Evolutionary conservation across 2,888 invertebrate species (phyloP), one percentile per base, ranked within the genome.

Genomic region (Pandemis heparana): DNA sequence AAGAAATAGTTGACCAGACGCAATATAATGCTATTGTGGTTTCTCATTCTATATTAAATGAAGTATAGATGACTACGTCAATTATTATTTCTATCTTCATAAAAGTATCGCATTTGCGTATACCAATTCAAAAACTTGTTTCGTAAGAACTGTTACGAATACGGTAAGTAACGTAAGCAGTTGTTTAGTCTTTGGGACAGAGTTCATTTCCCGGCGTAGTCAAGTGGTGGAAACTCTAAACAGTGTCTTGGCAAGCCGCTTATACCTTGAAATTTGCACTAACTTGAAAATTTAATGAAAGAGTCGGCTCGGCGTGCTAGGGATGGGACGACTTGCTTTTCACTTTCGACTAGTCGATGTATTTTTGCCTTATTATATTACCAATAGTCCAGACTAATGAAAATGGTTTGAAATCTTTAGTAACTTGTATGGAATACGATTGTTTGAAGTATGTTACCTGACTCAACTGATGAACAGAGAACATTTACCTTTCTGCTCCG

Each of bases 251-350:
- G 81, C 84, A 88, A 89, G 86, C 85, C 82, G 87, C 87, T 91
- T 89, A 87, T 81, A 83, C 82, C 81, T 70, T 75, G 79, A 80
- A 88, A 89, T 88, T 89, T 83, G 83, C 84, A 82, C 85, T 81
- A 84, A 87, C 86, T 90, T 89, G 87, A 86, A 88, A 90, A 87
- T 89, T 90, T 90, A 88, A 91, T 90, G 89, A 90, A 88, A 84
- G 84, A 81, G 80, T 77, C 76, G 70, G 77, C 75, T 75, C 78
- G 79, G 72, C 53, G 23, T 46, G 18, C 56, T 59, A 43, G 70
- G 32, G 51, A 53, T 65, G 56, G 5, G 12, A 8, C 23, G 2
- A 18, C 23, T 12, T 12, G 10, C 23, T 56, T 23, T 18, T 12
- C 5, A 3, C 4, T 56, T 12, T 12, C 56, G 56, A 56, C 23